These are phyloP conservation scores for Ophioninae sp. DNA, from an alignment of 2,888 invertebrate genomes.

Conservation along the genomic window DNA sequence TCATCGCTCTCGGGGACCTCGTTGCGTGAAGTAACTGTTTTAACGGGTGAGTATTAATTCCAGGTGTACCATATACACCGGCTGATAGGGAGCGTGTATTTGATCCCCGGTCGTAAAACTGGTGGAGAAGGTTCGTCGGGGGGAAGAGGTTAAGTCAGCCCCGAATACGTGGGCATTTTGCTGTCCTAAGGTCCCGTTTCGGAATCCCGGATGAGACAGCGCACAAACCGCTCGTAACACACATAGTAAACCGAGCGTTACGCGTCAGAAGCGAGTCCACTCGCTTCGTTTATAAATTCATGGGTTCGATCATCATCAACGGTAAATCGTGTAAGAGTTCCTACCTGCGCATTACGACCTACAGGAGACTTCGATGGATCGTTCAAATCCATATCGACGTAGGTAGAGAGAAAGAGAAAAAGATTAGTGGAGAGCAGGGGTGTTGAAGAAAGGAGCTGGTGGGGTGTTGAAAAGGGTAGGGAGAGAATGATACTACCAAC, in stretches of 20 bases:
- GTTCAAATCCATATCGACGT: slow-evolving; percentile 12
- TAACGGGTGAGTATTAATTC: slow-evolving; percentile 57
- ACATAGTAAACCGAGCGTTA: slow-evolving; percentile 51
- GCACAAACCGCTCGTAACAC: slow-evolving; percentile 33
- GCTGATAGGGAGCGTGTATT: slow-evolving; percentile 13
- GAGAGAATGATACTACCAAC: not conserved
- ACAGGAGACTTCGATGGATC: slow-evolving; percentile 4
- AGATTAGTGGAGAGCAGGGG: not conserved
- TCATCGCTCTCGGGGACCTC: slow-evolving; percentile 12
- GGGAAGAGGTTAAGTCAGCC: slow-evolving; percentile 15
- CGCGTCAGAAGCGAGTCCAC: slow-evolving; percentile 14
- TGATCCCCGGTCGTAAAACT: not conserved
- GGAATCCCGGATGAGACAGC: slow-evolving; percentile 53
- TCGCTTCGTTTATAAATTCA: slow-evolving; percentile 40
- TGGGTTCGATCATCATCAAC: slow-evolving; percentile 50
- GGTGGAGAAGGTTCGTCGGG: not conserved
- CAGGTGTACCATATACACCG: not conserved
- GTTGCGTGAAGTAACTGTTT: slow-evolving; percentile 65
- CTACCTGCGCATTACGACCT: slow-evolving; percentile 25
- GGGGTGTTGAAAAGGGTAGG: not conserved
- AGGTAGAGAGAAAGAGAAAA: not conserved
- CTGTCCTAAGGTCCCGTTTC: slow-evolving; percentile 53
- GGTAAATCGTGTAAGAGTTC: slow-evolving; percentile 47
- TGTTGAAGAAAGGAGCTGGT: not conserved
- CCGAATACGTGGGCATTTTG: slow-evolving; percentile 20